Evolutionary conservation across 2,888 invertebrate genomes (phyloP), one percentile per base, ranked within the genome.

Genomic region (Brassicogethes aeneus): DNA sequence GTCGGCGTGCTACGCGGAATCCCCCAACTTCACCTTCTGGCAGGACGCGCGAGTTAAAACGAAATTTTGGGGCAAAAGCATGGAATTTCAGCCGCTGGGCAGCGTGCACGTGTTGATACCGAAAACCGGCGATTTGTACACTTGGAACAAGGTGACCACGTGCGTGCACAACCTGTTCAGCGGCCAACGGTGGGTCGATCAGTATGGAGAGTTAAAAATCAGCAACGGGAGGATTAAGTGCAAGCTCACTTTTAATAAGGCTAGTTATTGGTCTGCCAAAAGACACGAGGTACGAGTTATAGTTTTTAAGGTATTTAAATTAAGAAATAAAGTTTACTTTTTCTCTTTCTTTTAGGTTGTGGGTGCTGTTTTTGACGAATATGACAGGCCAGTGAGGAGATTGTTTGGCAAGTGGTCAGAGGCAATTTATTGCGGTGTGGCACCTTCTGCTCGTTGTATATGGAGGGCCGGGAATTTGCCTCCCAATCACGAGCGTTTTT

Each of bases 21-120:
- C 85, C 2, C 68, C 76, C 30, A 80, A 79, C 60, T 89, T 85
- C 73, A 73, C 75, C 15, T 83, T 87, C 67, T 86, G 84, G 82
- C 88, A 88, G 71, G 87, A 88, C 63, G 80, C 84, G 7, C 72
- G 87, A 51, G 83, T 87, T 55, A 86, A 86, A 69, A 88, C 86
- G 43, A 88, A 87, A 70, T 89, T 89, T 71, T 89, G 89, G 89
- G 89, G 89, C 45, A 88, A 88, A 69, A 87, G 86, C 41, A 87
- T 89, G 85, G 88, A 89, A 71, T 85, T 88, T 65, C 86, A 87
- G 64, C 88, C 89, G 1, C 71, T 83, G 15, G 88, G 83, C 36
- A 59, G 70, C 1, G 82, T 85, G 0, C 79, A 83, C 60, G 74
- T 86, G 7, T 58, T 74, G 31, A 66, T 81, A 39, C 67, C 71